Percentiles rank a stretch among this genome's conserved stretches.
Conservation (phyloP, 2,797 vertebrate species). For the Hoplostethus mediterraneus region DNA sequence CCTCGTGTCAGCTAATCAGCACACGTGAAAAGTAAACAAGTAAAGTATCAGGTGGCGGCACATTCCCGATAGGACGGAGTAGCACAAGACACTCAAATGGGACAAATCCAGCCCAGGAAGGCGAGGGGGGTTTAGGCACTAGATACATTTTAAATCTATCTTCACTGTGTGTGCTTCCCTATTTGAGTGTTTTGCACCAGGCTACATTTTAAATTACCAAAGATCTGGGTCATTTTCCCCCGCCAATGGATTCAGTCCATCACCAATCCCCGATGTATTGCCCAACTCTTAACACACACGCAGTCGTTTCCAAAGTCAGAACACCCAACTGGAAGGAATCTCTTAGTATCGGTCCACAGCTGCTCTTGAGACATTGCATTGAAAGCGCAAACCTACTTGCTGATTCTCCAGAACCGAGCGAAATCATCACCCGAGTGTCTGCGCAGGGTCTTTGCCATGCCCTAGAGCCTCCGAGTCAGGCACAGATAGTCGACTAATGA, state of each 20-base stretch:
- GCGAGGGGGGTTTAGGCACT: too few species aligned
- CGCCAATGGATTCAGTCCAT: neutral
- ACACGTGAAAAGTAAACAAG: too few species aligned
- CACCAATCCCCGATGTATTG: constrained; percentile 18
- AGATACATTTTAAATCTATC: too few species aligned
- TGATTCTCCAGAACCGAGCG: constrained; percentile 37
- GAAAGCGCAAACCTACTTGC: constrained; percentile 40
- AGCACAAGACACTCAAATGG: neutral
- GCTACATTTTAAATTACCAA: constrained; percentile 26
- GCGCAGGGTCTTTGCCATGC: constrained; percentile 33
- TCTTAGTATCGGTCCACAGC: constrained; percentile 25
- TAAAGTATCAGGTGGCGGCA: too few species aligned
- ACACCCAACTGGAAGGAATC: constrained; percentile 25
- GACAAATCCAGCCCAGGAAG: neutral
- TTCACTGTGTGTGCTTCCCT: neutral
- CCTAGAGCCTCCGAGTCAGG: constrained; percentile 40
- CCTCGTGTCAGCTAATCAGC: too few species aligned
- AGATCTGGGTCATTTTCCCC: constrained; percentile 51
- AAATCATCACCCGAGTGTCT: constrained; percentile 28
- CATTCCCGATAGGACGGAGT: neutral
- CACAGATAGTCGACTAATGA: constrained; percentile 65
- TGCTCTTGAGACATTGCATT: constrained; percentile 24
- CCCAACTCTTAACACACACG: neutral
- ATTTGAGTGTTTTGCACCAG: constrained; percentile 11
- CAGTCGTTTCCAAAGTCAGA: neutral